Conservation (phyloP, 2,797 vertebrate genomes). For the Atherinosoma microstoma region DNA sequence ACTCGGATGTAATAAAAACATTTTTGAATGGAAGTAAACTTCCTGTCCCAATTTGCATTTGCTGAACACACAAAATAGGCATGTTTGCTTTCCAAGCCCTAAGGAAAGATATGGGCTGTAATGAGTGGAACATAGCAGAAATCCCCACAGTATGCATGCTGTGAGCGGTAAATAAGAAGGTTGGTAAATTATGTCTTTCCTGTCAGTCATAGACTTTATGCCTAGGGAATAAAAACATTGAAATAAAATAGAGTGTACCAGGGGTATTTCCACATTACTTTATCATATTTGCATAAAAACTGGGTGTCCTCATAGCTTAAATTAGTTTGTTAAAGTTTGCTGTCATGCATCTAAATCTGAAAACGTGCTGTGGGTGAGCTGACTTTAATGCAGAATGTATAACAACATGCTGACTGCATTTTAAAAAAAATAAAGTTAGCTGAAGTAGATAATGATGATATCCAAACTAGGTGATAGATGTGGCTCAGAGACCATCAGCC, state of each 20-base stretch:
- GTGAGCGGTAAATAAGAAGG: constrained; percentile 59
- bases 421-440: not conserved
- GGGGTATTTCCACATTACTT: constrained; percentile 23
- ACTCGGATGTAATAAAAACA: constrained; percentile 15
- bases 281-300: not conserved
- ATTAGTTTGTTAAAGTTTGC: not conserved
- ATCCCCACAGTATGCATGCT: constrained; percentile 42
- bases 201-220: constrained; percentile 51
- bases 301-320: no score
- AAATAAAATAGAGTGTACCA: constrained; percentile 1
- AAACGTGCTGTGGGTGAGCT: not conserved
- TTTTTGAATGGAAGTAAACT: constrained; percentile 27
- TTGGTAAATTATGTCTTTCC: constrained; percentile 52
- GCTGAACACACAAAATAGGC: constrained; percentile 27
- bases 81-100: constrained; percentile 48
- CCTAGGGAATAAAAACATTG: constrained; percentile 21
- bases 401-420: not conserved
- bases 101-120: constrained; percentile 44
- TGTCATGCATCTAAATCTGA: not conserved
- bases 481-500: constrained; percentile 2
- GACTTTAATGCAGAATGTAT: not conserved
- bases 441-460: not conserved
- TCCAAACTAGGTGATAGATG: constrained; percentile 42
- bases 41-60: constrained; percentile 43
- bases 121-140: constrained; percentile 60